These are phyloP conservation scores for Sebastes glaucus DNA, from an alignment of 2,797 vertebrate species.

Conservation along the genomic window DNA sequence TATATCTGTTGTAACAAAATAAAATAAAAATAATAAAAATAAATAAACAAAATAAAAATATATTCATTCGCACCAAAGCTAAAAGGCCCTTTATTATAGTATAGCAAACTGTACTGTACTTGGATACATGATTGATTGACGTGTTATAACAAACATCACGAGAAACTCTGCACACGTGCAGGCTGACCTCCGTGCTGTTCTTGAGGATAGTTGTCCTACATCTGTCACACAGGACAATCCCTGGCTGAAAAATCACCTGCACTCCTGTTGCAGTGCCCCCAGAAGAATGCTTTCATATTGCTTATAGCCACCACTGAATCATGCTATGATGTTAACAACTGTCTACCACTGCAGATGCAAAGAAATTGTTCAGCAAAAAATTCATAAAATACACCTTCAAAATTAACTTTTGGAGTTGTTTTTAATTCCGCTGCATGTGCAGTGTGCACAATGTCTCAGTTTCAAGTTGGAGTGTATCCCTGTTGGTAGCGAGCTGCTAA, in stretches of 20 bases:
- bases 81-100: neutral
- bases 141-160: slow-evolving; percentile 8
- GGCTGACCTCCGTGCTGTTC: neutral
- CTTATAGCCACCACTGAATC: neutral
- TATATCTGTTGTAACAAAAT: neutral
- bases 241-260: slow-evolving; percentile 40
- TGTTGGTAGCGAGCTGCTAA: slow-evolving; percentile 71
- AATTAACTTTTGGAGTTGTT: neutral
- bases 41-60: neutral
- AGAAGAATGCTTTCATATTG: neutral
- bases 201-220: slow-evolving; percentile 30
- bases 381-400: neutral
- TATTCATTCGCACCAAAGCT: neutral
- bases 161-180: neutral
- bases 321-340: neutral
- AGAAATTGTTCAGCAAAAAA: neutral
- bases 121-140: neutral
- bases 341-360: neutral
- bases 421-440: neutral
- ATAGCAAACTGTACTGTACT: neutral
- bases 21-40: neutral
- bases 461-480: slow-evolving; percentile 67
- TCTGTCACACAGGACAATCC: slow-evolving; percentile 46
- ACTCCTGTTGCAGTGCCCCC: neutral
- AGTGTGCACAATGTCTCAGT: slow-evolving; percentile 21